A percentile compares a stretch with the other conserved stretches of the same genome.
Conservation (phyloP, 2,113 vertebrate species). For the Crotalus tigris region DNA sequence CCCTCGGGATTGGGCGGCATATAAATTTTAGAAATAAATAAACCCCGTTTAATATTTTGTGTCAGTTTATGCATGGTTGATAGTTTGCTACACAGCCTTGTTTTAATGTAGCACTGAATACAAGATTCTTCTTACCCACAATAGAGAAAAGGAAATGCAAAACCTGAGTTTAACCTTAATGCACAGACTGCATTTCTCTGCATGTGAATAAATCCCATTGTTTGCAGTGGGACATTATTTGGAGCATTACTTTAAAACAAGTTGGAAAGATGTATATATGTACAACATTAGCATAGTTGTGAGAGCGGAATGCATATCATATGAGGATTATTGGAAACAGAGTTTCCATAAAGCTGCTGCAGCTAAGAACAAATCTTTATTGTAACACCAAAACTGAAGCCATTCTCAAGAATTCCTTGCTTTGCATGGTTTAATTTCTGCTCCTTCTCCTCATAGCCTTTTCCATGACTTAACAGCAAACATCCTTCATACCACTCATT, state of each 20-base stretch:
- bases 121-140: background rate
- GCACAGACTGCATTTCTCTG: background rate
- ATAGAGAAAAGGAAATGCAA: background rate
- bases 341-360: background rate
- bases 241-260: background rate
- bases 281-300: background rate
- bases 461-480: background rate
- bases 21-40: no score
- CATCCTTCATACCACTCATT: background rate
- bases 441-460: background rate
- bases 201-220: background rate
- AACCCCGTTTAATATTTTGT: background rate
- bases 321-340: background rate
- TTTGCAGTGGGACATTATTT: background rate
- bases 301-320: background rate
- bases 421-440: background rate
- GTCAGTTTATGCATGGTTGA: background rate
- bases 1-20: no score
- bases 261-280: background rate
- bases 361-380: background rate
- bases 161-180: background rate
- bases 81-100: background rate
- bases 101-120: background rate
- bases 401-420: background rate
- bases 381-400: background rate